These are phyloP conservation scores for Cerastoderma edule DNA, from an alignment of 2,888 invertebrate genomes.

Conservation along the genomic window DNA sequence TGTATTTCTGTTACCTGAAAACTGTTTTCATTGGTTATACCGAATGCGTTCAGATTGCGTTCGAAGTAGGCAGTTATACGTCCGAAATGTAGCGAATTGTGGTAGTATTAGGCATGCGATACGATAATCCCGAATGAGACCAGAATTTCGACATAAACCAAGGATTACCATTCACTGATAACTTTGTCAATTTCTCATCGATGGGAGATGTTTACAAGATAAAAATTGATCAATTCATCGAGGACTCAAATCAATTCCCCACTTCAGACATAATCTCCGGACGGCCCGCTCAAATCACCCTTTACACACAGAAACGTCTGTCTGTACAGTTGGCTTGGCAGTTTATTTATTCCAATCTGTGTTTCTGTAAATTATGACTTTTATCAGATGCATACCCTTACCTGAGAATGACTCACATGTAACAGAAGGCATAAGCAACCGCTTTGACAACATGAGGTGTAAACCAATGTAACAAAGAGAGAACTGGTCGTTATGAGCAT, in stretches of 20 bases:
- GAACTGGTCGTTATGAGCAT: too few species aligned
- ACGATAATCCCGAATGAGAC: background rate
- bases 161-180: conserved; percentile 4
- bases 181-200: conserved; percentile 2
- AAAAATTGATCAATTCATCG: conserved; percentile 1
- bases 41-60: background rate
- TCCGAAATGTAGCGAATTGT: background rate
- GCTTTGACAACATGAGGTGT: too few species aligned
- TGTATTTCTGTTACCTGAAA: background rate
- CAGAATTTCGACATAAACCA: background rate
- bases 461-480: too few species aligned
- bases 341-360: too few species aligned
- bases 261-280: background rate
- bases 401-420: too few species aligned
- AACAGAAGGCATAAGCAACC: too few species aligned
- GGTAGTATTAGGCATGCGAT: background rate
- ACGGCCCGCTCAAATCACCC: background rate
- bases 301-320: background rate
- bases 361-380: too few species aligned
- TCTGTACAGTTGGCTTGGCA: too few species aligned
- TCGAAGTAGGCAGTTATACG: background rate
- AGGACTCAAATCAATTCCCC: too few species aligned
- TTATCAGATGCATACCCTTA: too few species aligned
- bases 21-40: background rate
- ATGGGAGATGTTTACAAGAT: background rate